Conservation (phyloP, 2,888 invertebrate species). For the Lycocerus yunnanus region DNA sequence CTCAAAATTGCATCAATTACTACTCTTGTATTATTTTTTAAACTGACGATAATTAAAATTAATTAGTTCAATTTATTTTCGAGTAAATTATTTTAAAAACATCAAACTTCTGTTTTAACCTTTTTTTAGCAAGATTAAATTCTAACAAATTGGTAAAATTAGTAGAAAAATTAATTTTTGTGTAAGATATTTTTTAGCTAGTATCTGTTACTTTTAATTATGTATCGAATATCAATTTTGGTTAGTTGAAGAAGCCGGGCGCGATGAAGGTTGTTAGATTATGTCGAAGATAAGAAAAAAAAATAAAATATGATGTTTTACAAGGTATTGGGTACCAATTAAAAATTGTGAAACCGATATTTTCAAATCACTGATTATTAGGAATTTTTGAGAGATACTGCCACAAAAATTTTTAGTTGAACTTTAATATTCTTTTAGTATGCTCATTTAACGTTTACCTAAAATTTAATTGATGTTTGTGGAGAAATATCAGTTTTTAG, state of each 20-base stretch:
- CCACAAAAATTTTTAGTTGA: neutral
- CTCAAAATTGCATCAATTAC: neutral
- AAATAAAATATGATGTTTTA: constrained; percentile 29
- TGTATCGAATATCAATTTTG: constrained; percentile 20
- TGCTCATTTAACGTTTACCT: neutral
- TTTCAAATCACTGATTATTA: constrained; percentile 23
- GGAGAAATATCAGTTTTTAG: neutral
- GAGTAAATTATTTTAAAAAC: neutral
- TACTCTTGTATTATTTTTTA: neutral
- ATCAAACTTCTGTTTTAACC: neutral
- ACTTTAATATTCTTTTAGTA: neutral
- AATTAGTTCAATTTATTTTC: neutral
- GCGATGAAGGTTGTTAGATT: constrained; percentile 30
- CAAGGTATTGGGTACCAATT: constrained; percentile 31
- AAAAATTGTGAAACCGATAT: constrained; percentile 26
- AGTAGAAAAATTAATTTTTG: neutral
- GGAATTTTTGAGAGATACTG: constrained; percentile 16
- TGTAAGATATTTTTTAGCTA: constrained; percentile 14
- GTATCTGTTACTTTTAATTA: constrained; percentile 25
- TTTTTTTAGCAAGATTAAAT: neutral
- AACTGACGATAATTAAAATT: neutral
- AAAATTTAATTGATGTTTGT: neutral
- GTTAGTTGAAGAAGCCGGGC: constrained; percentile 22
- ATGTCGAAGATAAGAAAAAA: constrained; percentile 23
- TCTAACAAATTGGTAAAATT: neutral